Base-by-base conservation (phyloP, 1,140 invertebrate species). In the Tribolium castaneum region DNA sequence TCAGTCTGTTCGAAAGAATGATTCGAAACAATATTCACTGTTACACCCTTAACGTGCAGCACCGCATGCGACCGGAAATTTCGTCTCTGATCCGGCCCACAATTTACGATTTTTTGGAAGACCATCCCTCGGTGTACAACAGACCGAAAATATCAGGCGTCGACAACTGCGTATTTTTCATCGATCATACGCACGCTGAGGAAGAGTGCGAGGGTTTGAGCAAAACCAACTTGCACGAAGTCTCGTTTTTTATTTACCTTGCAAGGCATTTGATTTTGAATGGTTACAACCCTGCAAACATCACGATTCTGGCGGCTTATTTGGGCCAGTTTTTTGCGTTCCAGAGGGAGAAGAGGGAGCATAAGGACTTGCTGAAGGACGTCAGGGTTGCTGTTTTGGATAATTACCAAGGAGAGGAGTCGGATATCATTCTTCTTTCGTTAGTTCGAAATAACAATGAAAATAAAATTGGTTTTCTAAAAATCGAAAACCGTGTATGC, bases 381-480 rank as follows among this genome's bases (percentile, higher is more conserved):
- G 87, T 92, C 6, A 87, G 88, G 70, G 89, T 96, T 13, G 90
- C 90, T 39, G 90, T 91, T 3, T 91, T 97, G 1, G 96, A 97
- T 85, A 95, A 94, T 84, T 96, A 91, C 84, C 95, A 96, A 89
- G 95, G 96, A 0, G 93, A 96, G 85, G 96, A 97, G 86, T 94
- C 92, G 45, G 92, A 95, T 80, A 95, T 97, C 25, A 93, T 97
- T 74, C 83, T 97, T 1, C 83, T 97, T 6, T 97, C 96, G 0
- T 86, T 97, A 1, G 95, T 97, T 0, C 87, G 96, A 76, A 96
- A 92, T 84, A 94, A 94, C 82, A 77, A 85, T 4, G 87, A 91
- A 4, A 88, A 88, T n/a, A 90, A 89, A 25, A 92, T 96, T 83
- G 96, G 96, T 3, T 97, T 96, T 87, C 85, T 97, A 3, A 90